phyloP scores from a whole-genome alignment of 2,113 vertebrate genomes.

The Nothoprocta pentlandii region DNA sequence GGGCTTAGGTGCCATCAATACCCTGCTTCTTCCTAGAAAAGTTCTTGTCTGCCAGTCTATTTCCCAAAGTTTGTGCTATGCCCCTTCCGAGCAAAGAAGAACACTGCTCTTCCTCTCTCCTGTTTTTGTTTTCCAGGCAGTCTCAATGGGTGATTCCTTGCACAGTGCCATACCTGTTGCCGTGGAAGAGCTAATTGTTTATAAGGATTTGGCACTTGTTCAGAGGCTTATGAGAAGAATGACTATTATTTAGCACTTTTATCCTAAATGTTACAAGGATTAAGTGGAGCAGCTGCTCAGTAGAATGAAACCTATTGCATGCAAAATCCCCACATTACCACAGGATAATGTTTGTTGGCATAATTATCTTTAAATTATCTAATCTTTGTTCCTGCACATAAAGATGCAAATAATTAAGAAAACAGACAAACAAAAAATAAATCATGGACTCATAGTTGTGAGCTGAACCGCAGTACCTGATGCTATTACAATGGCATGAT shows the following conservation, averaged over 20 bases:
- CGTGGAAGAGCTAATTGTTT: not conserved
- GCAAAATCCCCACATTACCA: not conserved
- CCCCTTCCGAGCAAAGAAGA: not conserved
- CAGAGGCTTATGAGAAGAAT: not conserved
- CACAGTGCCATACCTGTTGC: not conserved
- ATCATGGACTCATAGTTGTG: not conserved
- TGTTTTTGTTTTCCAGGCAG: not conserved
- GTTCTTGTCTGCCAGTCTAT: not conserved
- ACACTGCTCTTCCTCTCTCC: not conserved
- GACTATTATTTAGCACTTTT: not conserved
- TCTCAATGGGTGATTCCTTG: not conserved
- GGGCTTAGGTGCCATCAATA: not conserved
- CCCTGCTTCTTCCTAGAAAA: not conserved
- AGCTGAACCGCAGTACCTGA: not conserved
- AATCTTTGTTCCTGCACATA: not conserved
- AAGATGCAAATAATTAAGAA: not conserved
- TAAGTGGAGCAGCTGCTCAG: not conserved
- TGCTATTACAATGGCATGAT: not conserved
- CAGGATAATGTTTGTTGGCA: not conserved
- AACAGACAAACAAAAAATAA: not conserved
- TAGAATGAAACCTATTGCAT: not conserved
- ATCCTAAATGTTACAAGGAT: not conserved
- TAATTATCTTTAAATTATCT: not conserved
- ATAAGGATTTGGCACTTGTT: not conserved
- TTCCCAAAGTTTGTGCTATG: not conserved